A percentile compares a stretch with the other conserved stretches of the same genome.
Evolutionary conservation across 2,113 vertebrate genomes (phyloP).

Genomic region (zebrafish (Danio rerio)): DNA sequence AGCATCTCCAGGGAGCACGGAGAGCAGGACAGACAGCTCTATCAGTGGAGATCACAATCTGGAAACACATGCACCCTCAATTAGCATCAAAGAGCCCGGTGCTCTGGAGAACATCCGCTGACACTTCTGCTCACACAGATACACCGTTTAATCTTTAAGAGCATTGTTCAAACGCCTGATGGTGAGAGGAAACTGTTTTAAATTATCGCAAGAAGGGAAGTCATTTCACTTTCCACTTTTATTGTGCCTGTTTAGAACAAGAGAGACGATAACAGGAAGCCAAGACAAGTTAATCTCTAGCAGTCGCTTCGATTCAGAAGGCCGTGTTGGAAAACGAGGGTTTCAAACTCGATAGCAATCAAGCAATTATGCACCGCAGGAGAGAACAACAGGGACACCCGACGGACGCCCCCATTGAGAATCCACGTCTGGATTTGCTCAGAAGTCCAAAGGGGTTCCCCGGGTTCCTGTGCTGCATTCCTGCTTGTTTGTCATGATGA

Average conservation of each 20-base stretch:
- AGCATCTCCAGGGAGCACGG: conserved; percentile 1
- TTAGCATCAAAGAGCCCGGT: conserved; percentile 51
- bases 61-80: conserved; percentile 34
- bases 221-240: conserved; percentile 1
- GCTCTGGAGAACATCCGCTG: conserved; percentile 31
- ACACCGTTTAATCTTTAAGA: conserved; percentile 33
- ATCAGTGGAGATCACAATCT: conserved; percentile 16
- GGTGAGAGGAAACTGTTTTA: conserved; percentile 12
- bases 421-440: not conserved
- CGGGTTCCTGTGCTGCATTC: conserved; percentile 12
- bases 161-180: conserved; percentile 4
- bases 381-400: conserved; percentile 40
- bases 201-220: conserved; percentile 8
- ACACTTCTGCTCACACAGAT: conserved; percentile 37
- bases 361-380: conserved; percentile 45
- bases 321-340: conserved; percentile 14
- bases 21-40: conserved; percentile 41
- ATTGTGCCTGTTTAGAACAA: conserved; percentile 40
- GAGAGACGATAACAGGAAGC: conserved; percentile 53
- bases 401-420: not conserved
- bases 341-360: conserved; percentile 51
- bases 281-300: conserved; percentile 36
- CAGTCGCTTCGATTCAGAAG: conserved; percentile 42
- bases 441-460: conserved; percentile 38
- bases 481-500: conserved; percentile 43